Evolutionary conservation across 2,888 invertebrate genomes (phyloP), one percentile per base, ranked within the genome.

Genomic region (Rhabditoides inermis): DNA sequence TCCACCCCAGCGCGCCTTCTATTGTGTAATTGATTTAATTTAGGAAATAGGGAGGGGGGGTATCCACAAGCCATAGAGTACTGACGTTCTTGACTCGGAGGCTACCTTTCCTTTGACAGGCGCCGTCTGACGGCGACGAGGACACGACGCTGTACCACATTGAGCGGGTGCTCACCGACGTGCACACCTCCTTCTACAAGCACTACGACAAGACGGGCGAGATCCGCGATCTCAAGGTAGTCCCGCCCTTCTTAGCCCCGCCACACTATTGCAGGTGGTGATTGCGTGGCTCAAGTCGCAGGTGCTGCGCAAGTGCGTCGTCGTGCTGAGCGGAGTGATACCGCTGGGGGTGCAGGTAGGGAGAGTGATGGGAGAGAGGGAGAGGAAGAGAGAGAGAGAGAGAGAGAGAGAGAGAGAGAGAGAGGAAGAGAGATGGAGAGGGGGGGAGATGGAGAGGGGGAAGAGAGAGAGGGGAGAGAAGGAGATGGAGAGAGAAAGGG

Each of bases 111-210:
- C n/a, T n/a, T n/a, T 45, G 28, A 32, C 20, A 50, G 61, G 58
- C 30, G 51, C 59, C 15, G 63, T 65, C 2, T 46, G 56, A 55
- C n/a, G 60, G 56, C 12, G 56, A 60, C 30, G 55, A 60, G 18
- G 66, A 65, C 41, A 30, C 22, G 15, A 90, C 94, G 73, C 81
- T 98, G 36, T 85, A 84, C 26, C 75, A 84, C 70, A 88, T 70
- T 22, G 68, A 69, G 51, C 56, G 65, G n/a, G 68, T 71, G 37
- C 58, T 73, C 4, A 61, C 60, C 2, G 57, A 66, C 35, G 61
- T 98, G 77, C 94, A 98, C 77, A 81, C 81, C 72, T 85, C 84
- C 48, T 90, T 86, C 79, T 90, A 88, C 45, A 80, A 83, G 45
- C 79, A 83, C 58, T 84, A 84, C 70, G 85, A 86, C 70, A 81